Evolutionary conservation across 2,888 invertebrate genomes (phyloP).

Genomic region (Charanyca ferruginea): DNA sequence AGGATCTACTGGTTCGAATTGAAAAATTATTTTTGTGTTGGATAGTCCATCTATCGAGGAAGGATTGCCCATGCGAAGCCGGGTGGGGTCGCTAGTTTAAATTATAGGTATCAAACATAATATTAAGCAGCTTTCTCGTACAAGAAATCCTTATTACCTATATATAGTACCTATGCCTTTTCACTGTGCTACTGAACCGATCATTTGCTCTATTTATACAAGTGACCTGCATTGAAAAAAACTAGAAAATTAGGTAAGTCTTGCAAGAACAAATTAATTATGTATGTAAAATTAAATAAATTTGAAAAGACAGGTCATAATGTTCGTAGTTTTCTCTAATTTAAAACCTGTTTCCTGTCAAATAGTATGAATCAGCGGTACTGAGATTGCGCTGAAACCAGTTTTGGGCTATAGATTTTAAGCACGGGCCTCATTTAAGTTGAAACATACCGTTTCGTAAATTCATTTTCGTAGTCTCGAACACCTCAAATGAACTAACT

Average conservation of each 20-base stretch:
- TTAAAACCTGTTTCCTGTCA: slow-evolving; percentile 70
- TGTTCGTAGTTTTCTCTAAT: slow-evolving; percentile 61
- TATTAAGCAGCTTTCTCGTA: too few species aligned
- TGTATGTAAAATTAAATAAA: slow-evolving; percentile 38
- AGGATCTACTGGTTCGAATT: too few species aligned
- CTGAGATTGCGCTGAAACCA: slow-evolving; percentile 72
- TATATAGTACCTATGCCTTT: too few species aligned
- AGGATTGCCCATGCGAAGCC: too few species aligned
- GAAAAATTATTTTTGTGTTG: too few species aligned
- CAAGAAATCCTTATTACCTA: too few species aligned
- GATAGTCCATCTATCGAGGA: too few species aligned
- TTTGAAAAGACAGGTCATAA: slow-evolving; percentile 44
- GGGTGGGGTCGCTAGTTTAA: too few species aligned
- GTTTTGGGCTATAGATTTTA: slow-evolving; percentile 77
- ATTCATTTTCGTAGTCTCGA: slow-evolving; percentile 11
- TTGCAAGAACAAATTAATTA: slow-evolving; percentile 18
- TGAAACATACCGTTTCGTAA: slow-evolving; percentile 58
- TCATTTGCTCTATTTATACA: slow-evolving; percentile 24
- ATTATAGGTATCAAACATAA: too few species aligned
- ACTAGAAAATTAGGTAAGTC: slow-evolving; percentile 1
- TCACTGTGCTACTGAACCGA: slow-evolving; percentile 36
- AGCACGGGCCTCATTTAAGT: slow-evolving; percentile 68
- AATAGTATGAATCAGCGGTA: slow-evolving; percentile 69
- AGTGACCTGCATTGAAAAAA: too few species aligned
- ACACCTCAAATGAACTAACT: background rate